Base-by-base conservation (phyloP, 2,797 vertebrate species). In the Ctenochaetus hawaiiensis region DNA sequence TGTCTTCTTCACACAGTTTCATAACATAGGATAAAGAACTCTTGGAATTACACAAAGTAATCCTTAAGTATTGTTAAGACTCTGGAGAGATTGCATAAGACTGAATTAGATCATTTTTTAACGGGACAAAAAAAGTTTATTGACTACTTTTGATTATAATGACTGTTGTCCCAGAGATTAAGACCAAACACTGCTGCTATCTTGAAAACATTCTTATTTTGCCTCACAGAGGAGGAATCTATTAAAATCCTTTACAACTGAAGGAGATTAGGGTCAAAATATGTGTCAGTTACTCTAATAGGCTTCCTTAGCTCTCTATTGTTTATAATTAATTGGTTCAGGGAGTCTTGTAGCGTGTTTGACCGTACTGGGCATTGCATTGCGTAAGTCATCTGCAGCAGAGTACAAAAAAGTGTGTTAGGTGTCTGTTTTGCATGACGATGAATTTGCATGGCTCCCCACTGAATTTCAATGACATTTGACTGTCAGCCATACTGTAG, bases 381-480 rank as follows among this genome's bases (percentile, higher is more conserved):
- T 67, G 16, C 18, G 16, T 30, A 72, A 77, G 41, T n/a, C 23
- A 72, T 83, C 65, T 71, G 58, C 13, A 57, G 64, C 30, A 20
- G 45, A 80, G 69, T 16, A 18, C 17, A 47, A 10, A 53, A 53
- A 59, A 34, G 83, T 81, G 64, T 70, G 62, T 64, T 20, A 2
- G 39, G 30, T 48, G 39, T 81, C 7, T 77, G 73, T 80, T 92
- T 92, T 88, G 77, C 88, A 82, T 86, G 81, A n/a, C 6, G 23
- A 34, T 23, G 17, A 39, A 83, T 93, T 94, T 94, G 93, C 91
- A 92, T 94, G 45, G 71, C 88, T 89, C 22, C 34, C 87, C 87
- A 75, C 70, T 66, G 69, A 45, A 93, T 94, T 94, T 93, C 41
- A 91, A 89, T 94, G 81, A 14, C 6, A 93, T 94, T 93, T 94